Evolutionary conservation across 23 tunicate genomes (phyloP).

Genomic region (Aplidium turbinatum): DNA sequence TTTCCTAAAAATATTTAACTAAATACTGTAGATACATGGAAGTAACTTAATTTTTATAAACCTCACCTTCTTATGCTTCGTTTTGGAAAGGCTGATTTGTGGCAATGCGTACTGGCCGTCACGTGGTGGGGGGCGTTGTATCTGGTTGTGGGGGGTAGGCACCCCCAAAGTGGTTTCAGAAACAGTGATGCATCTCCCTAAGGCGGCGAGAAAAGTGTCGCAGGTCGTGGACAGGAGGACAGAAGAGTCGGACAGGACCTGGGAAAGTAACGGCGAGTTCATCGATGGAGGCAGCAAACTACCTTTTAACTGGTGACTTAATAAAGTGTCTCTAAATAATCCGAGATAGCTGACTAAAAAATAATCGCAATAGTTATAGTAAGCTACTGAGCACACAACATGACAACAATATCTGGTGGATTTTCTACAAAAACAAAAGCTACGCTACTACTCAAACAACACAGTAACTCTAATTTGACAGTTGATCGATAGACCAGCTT

Average conservation of each 20-base stretch:
- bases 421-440: too few relatives aligned
- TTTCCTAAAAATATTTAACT: background rate
- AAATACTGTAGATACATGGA: too few relatives aligned
- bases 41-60: too few relatives aligned
- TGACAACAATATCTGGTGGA: too few relatives aligned
- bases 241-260: slow-evolving; percentile 65
- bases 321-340: background rate
- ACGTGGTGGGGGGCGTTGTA: slow-evolving; percentile 38
- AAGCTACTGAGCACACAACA: too few relatives aligned
- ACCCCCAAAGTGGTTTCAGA: slow-evolving; percentile 48
- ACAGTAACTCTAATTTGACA: too few relatives aligned
- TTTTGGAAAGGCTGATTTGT: slow-evolving; percentile 19
- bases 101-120: slow-evolving; percentile 52
- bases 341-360: too few relatives aligned
- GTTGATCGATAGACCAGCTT: too few relatives aligned
- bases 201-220: slow-evolving; percentile 82
- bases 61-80: slow-evolving; percentile 37
- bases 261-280: background rate
- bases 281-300: background rate
- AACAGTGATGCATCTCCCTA: slow-evolving; percentile 52
- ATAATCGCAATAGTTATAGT: too few relatives aligned
- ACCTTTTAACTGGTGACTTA: background rate
- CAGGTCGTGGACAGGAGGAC: slow-evolving; percentile 75
- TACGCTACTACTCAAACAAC: too few relatives aligned
- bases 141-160: slow-evolving; percentile 28